Conservation (phyloP, 2,888 invertebrate genomes). For the Ceraclea dissimilis region DNA sequence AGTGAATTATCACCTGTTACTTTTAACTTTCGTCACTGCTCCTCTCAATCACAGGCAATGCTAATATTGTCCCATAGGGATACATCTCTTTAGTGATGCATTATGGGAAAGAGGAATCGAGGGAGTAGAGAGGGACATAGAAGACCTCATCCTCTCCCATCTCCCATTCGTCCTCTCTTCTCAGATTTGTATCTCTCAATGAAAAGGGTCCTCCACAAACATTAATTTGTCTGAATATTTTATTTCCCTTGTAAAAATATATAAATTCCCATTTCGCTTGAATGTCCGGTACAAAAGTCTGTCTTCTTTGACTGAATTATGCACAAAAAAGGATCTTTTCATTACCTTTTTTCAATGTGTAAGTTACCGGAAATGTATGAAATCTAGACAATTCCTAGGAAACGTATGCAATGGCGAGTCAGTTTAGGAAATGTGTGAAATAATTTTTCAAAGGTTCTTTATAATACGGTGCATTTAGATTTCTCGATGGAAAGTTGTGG, state of each 20-base stretch:
- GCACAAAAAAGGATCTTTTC: not conserved
- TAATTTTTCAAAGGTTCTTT: no score
- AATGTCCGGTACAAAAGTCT: not conserved
- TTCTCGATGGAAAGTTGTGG: no score
- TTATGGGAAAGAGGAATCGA: slow-evolving; percentile 9
- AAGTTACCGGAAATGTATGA: no score
- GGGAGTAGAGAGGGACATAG: slow-evolving; percentile 3
- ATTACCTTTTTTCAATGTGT: no score
- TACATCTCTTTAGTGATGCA: slow-evolving; percentile 10
- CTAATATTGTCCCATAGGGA: slow-evolving; percentile 2
- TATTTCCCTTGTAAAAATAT: slow-evolving; percentile 13
- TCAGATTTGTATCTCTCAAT: not conserved
- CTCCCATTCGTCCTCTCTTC: slow-evolving; percentile 1
- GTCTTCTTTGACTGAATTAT: not conserved
- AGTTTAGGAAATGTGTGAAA: no score
- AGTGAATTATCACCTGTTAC: no score
- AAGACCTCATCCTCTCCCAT: not conserved
- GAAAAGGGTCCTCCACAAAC: slow-evolving; percentile 16
- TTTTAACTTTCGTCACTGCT: no score
- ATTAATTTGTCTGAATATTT: slow-evolving; percentile 17
- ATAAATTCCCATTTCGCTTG: not conserved
- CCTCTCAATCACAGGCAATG: no score
- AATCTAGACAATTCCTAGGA: no score
- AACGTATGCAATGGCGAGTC: no score
- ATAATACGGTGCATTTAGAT: no score